Base-by-base conservation (phyloP, 2,113 vertebrate species). In the Albula goreensis region DNA sequence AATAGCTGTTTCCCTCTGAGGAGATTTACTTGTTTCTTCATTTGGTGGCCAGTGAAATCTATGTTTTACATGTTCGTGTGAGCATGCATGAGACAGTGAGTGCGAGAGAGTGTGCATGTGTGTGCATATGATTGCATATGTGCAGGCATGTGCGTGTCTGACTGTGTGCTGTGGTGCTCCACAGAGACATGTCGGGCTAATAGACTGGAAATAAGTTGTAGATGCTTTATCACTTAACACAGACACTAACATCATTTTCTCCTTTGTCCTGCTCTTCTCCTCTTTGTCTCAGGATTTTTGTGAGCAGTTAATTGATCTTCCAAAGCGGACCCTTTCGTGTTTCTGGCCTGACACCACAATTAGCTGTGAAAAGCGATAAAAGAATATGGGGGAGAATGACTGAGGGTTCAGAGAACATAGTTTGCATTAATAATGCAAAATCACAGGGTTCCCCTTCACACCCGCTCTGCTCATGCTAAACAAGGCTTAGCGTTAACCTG, bases 241-340 rank as follows among this genome's bases (percentile, higher is more conserved):
- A 53, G 56, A 84, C 83, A 87, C 84, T 87, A 91, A 90, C 90
- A 87, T 70, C 85, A 87, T 88, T 79, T 85, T 85, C 85, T 83
- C 91, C 91, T 92, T 94, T 92, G 90, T 94, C 90, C 91, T 86
- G 12, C 85, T 77, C 88, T 19, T 87, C 90, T 91, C 86, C 85
- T 80, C 49, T 82, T 80, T 81, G 74, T 88, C 90, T 87, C 77
- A 86, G 82, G 88, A 91, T 92, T 90, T 87, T 92, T 90, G 87
- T 88, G 90, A 91, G 90, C 87, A 90, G 94, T 93, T 95, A 95
- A 95, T 95, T 95, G 94, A 94, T 94, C 93, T 93, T 91, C 89
- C 87, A 91, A 93, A 92, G 91, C 90, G 41, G 81, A 31, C 70
- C 83, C 81, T 85, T 91, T 88, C 92, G 88, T 93, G 90, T 91